These are phyloP conservation scores for Ailuropoda melanoleuca DNA, from an alignment of 2,113 vertebrate genomes.

Conservation along the genomic window DNA sequence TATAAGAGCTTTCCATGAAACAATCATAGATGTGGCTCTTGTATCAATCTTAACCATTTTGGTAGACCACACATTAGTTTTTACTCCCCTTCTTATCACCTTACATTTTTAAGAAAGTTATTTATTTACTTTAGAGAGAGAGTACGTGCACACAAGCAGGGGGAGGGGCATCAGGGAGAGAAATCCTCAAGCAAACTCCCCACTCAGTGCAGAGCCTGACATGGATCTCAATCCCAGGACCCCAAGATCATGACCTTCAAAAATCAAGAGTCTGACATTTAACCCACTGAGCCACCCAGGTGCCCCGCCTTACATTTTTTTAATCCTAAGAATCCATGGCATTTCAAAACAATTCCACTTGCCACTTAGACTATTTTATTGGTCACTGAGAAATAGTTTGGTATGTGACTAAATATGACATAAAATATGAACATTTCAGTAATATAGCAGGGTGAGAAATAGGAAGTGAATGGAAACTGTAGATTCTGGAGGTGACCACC, in stretches of 20 bases:
- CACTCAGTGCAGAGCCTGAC: too few species aligned
- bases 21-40: neutral
- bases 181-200: too few species aligned
- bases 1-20: neutral
- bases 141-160: too few species aligned
- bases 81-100: neutral
- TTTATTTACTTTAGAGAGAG: too few species aligned
- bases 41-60: neutral
- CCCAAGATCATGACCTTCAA: too few species aligned
- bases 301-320: neutral
- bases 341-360: neutral
- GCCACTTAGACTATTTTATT: neutral
- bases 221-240: too few species aligned
- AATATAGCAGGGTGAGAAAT: neutral
- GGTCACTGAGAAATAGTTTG: neutral
- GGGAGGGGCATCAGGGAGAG: too few species aligned
- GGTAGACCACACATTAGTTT: neutral
- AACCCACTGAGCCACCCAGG: too few species aligned
- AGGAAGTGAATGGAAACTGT: neutral
- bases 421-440: neutral
- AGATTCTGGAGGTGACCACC: neutral
- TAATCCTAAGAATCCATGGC: neutral
- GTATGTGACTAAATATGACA: neutral
- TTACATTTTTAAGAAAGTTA: neutral
- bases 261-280: too few species aligned